phyloP scores from a whole-genome alignment of 2,113 vertebrate genomes.

The Oncorhynchus kisutch region DNA sequence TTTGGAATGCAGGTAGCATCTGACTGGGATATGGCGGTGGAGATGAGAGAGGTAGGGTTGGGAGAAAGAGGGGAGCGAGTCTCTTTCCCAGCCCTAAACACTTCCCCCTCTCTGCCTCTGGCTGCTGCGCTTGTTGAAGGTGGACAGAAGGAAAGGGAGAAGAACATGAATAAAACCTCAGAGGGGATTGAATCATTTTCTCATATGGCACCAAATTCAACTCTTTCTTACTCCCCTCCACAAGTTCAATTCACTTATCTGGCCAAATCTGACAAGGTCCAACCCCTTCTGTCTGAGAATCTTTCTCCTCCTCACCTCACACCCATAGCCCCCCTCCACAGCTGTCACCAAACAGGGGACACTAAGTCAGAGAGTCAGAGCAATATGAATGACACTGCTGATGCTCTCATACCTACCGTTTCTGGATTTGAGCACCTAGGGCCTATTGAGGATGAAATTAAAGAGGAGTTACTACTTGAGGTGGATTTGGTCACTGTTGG shows the following conservation, averaged over 20 bases:
- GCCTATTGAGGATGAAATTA: conserved; percentile 60
- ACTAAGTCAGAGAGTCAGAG: conserved; percentile 6
- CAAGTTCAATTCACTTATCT: conserved; percentile 5
- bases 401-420: background rate
- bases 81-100: conserved; percentile 73
- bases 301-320: background rate
- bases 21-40: conserved; percentile 73
- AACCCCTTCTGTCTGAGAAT: background rate
- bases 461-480: conserved; percentile 66
- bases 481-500: conserved; percentile 73
- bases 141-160: conserved; percentile 24
- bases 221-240: background rate
- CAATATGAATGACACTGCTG: background rate
- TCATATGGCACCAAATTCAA: background rate
- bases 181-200: background rate
- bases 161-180: conserved; percentile 12
- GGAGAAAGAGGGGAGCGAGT: conserved; percentile 60
- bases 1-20: conserved; percentile 57
- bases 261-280: conserved; percentile 8
- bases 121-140: conserved; percentile 40
- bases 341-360: conserved; percentile 17
- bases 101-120: conserved; percentile 69
- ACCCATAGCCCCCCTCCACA: conserved; percentile 5
- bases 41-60: conserved; percentile 58
- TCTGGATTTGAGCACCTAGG: conserved; percentile 34